Percentiles rank a stretch among this genome's conserved stretches.
These are phyloP conservation scores for Aspidapion aeneum DNA, from an alignment of 2,888 invertebrate genomes.

Conservation along the genomic window DNA sequence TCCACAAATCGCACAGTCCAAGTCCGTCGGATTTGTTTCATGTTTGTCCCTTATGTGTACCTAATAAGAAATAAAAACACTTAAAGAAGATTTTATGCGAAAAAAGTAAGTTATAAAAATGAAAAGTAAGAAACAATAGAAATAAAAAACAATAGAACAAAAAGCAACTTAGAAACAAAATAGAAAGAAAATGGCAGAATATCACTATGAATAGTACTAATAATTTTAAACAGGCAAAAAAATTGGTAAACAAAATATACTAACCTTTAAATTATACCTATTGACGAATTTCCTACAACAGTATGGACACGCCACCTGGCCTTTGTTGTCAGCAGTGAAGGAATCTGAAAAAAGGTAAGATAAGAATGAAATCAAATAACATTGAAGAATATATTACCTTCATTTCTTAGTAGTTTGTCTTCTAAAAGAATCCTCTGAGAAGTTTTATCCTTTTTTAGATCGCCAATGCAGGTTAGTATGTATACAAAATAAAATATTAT, in stretches of 20 bases:
- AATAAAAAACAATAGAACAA: background rate
- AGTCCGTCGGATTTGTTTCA: constrained; percentile 61
- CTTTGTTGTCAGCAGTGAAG: constrained; percentile 43
- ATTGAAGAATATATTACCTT: background rate
- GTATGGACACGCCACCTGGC: constrained; percentile 60
- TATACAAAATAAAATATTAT: too few relatives aligned
- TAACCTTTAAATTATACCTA: constrained; percentile 61
- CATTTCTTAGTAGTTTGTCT: background rate
- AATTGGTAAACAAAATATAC: background rate
- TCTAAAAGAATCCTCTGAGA: too few relatives aligned
- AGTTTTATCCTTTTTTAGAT: too few relatives aligned
- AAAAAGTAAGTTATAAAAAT: too few relatives aligned
- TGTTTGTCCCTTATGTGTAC: constrained; percentile 71
- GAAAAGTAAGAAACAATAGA: background rate
- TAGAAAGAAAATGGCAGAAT: background rate
- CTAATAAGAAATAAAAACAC: background rate
- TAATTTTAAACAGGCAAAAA: background rate
- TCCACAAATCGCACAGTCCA: constrained; percentile 67
- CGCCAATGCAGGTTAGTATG: too few relatives aligned
- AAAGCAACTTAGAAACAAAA: background rate
- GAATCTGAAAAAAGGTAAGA: constrained; percentile 38
- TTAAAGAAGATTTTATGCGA: too few relatives aligned
- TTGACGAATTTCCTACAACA: constrained; percentile 63
- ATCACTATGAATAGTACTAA: background rate
- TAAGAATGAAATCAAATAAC: constrained; percentile 26